A percentile compares a stretch with the other conserved stretches of the same genome.
These are phyloP conservation scores for Eurosta solidaginis DNA, from an alignment of 1,140 invertebrate species.

Conservation along the genomic window DNA sequence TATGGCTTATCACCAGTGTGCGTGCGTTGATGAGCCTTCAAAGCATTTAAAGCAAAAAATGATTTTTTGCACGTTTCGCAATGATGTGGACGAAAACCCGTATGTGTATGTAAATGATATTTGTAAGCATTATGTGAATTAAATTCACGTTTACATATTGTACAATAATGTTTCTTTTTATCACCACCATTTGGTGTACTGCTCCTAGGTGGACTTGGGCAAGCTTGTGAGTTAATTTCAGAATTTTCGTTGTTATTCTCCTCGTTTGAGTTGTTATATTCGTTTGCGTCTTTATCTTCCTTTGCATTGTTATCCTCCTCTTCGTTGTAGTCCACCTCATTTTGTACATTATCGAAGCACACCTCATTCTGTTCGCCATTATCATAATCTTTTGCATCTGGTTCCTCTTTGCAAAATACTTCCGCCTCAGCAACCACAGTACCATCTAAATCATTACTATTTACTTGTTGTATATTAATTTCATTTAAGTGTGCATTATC, in stretches of 20 bases:
- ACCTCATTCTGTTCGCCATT: neutral
- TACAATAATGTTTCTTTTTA: constrained; percentile 61
- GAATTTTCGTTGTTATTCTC: no score
- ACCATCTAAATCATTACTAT: neutral
- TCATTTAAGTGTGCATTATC: neutral
- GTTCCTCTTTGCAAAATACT: neutral
- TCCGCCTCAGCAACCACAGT: neutral
- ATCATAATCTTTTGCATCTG: neutral
- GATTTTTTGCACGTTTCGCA: constrained; percentile 74
- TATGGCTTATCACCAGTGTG: constrained; percentile 80
- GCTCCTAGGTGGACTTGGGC: neutral
- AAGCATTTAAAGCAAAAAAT: constrained; percentile 78
- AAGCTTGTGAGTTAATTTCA: no score
- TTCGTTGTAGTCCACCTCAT: neutral
- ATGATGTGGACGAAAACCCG: constrained; percentile 73
- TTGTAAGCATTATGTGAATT: constrained; percentile 81
- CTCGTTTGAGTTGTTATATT: no score
- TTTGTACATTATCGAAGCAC: neutral
- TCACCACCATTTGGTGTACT: neutral
- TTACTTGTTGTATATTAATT: neutral
- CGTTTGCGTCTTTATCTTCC: neutral
- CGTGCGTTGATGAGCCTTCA: constrained; percentile 76
- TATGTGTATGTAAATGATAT: constrained; percentile 82
- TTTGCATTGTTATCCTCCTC: neutral
- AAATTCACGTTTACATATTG: constrained; percentile 73